A percentile compares a stretch with the other conserved stretches of the same genome.
These are phyloP conservation scores for Cylindroiulus punctatus DNA, from an alignment of 2,888 invertebrate genomes.

Conservation along the genomic window DNA sequence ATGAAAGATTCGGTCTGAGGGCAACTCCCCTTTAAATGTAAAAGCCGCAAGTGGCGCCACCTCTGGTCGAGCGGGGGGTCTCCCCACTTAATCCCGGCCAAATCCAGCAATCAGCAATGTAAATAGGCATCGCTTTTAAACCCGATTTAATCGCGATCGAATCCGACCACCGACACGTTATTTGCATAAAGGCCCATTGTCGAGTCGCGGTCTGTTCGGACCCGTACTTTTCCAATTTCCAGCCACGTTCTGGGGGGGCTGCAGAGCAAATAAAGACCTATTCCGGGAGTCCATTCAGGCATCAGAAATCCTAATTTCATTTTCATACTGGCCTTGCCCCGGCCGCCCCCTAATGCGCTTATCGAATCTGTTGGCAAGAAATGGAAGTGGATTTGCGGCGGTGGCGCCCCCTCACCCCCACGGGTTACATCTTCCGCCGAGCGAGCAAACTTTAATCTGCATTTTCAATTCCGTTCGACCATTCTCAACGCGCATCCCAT, in stretches of 20 bases:
- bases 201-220: background rate
- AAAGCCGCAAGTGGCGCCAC: too few relatives aligned
- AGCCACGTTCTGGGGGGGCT: background rate
- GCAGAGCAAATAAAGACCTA: slow-evolving; percentile 18
- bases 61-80: too few relatives aligned
- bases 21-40: too few relatives aligned
- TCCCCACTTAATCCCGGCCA: background rate
- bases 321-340: background rate
- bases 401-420: background rate
- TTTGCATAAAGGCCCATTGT: background rate
- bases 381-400: background rate
- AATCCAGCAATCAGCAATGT: slow-evolving; percentile 1
- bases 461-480: background rate
- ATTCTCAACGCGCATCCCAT: too few relatives aligned
- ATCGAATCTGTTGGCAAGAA: slow-evolving; percentile 1
- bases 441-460: slow-evolving; percentile 18
- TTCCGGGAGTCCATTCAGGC: slow-evolving; percentile 4
- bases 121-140: slow-evolving; percentile 5
- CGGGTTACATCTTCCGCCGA: background rate
- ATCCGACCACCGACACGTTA: background rate
- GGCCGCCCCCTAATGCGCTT: background rate
- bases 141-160: background rate
- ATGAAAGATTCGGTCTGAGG: too few relatives aligned
- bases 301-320: background rate
- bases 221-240: background rate